These are phyloP conservation scores for Strigops habroptila DNA, from an alignment of 2,113 vertebrate species.

Conservation along the genomic window DNA sequence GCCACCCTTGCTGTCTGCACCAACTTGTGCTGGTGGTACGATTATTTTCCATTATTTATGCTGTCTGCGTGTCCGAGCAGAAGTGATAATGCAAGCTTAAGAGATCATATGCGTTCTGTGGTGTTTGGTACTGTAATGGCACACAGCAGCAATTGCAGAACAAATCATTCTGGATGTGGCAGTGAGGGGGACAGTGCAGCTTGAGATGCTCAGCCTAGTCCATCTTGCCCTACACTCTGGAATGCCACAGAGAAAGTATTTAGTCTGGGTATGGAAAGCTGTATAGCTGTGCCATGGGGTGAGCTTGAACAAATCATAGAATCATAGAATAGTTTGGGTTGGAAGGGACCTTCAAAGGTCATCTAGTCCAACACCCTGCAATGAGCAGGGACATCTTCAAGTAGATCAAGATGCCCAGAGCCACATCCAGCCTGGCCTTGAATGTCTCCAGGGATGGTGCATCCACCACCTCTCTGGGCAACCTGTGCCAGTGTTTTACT, in stretches of 20 bases:
- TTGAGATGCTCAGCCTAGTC: neutral
- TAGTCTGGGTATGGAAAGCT: neutral
- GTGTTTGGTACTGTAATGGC: neutral
- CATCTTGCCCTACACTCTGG: accelerated
- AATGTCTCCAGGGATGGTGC: neutral
- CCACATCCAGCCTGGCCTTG: neutral
- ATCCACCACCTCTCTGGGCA: neutral
- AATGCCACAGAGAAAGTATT: neutral
- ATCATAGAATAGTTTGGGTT: neutral
- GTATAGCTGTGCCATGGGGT: neutral
- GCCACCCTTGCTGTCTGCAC: neutral
- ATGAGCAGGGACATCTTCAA: neutral
- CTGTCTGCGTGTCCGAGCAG: neutral
- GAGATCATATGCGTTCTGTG: neutral
- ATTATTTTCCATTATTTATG: neutral
- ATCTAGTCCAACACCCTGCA: neutral
- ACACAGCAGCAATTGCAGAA: neutral
- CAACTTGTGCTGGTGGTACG: neutral
- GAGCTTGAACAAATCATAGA: neutral
- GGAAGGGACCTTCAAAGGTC: neutral
- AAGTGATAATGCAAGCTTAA: neutral
- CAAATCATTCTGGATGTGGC: neutral
- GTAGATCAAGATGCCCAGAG: neutral
- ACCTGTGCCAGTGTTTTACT: neutral
- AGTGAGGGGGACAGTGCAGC: neutral